Evolutionary conservation across 2,113 vertebrate species (phyloP).

Genomic region (Sula dactylatra): DNA sequence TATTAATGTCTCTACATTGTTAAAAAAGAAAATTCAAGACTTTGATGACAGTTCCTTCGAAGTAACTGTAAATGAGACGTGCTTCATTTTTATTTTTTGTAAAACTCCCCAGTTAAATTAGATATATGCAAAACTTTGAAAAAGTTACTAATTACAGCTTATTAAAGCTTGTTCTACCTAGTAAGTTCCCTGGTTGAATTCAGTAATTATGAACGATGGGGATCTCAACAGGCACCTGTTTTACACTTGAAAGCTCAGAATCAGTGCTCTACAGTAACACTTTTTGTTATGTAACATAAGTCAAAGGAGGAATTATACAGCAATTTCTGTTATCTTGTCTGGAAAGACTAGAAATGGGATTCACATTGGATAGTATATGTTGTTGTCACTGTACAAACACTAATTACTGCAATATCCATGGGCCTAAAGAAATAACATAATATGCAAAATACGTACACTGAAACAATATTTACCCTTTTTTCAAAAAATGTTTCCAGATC

Average conservation of each 20-base stretch:
- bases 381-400: neutral
- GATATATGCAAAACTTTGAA: conserved; percentile 1
- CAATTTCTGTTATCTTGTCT: neutral
- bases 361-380: neutral
- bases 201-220: neutral
- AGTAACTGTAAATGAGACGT: neutral
- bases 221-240: conserved; percentile 25
- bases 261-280: neutral
- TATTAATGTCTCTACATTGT: neutral
- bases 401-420: neutral
- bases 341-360: neutral
- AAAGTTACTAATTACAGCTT: conserved; percentile 29
- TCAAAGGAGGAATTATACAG: neutral
- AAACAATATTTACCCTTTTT: neutral
- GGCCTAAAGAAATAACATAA: neutral
- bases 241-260: conserved; percentile 41
- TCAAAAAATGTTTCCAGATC: neutral
- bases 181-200: conserved; percentile 15
- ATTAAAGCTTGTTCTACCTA: conserved; percentile 15
- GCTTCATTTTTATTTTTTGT: neutral
- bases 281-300: neutral
- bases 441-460: neutral
- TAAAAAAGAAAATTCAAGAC: neutral
- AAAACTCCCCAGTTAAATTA: neutral
- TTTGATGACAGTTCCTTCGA: neutral